phyloP scores from a whole-genome alignment of 23 tunicate species.

The Halocynthia aurantium region DNA sequence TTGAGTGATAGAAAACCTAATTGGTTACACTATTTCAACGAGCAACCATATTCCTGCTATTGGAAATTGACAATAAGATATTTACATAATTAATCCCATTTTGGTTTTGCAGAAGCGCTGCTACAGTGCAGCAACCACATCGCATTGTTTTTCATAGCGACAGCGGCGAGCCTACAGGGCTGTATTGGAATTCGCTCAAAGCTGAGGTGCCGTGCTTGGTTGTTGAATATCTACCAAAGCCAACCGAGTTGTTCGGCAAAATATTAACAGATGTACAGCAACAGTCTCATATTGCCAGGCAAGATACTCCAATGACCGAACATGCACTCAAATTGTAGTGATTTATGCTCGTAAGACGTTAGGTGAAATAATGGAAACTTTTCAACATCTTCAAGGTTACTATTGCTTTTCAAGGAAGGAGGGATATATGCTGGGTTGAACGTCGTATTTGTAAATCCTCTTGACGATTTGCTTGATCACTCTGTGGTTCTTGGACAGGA shows the following conservation, averaged over 20 bases:
- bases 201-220: slow-evolving; percentile 1
- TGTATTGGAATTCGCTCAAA: slow-evolving; percentile 4
- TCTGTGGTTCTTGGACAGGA: not conserved
- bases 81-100: not conserved
- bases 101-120: slow-evolving; percentile 1
- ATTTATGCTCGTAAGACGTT: no score
- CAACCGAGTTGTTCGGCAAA: not conserved
- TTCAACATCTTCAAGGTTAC: not conserved
- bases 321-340: no score
- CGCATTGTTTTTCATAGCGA: not conserved
- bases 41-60: no score
- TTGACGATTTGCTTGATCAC: slow-evolving; percentile 1
- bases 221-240: slow-evolving; percentile 2
- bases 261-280: no score
- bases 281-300: no score
- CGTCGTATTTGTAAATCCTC: not conserved
- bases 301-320: no score
- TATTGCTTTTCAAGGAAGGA: not conserved
- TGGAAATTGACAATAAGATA: no score
- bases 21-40: no score
- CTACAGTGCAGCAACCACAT: not conserved
- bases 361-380: not conserved
- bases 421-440: not conserved
- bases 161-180: slow-evolving; percentile 4
- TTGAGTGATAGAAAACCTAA: no score